A percentile compares a stretch with the other conserved stretches of the same genome.
phyloP scores from a whole-genome alignment of 2,888 invertebrate species.

The Agonopterix heracliana region DNA sequence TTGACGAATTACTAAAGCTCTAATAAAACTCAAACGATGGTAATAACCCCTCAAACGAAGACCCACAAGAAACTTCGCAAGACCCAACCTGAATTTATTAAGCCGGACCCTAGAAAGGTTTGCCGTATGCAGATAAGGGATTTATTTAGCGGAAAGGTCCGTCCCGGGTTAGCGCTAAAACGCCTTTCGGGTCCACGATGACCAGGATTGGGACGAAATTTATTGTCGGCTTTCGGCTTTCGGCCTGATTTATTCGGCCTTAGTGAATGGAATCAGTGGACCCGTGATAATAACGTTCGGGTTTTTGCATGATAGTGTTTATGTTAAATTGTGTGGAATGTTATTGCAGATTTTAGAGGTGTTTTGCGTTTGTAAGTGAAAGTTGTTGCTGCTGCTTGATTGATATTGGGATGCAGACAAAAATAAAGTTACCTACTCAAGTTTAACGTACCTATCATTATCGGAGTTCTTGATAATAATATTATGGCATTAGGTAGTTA shows the following conservation, averaged over 20 bases:
- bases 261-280: constrained; percentile 14
- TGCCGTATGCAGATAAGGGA: constrained; percentile 77
- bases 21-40: not conserved
- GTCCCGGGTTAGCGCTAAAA: constrained; percentile 68
- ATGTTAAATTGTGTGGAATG: constrained; percentile 1
- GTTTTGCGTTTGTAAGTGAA: not conserved
- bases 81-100: constrained; percentile 76
- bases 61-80: constrained; percentile 55
- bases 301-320: constrained; percentile 11
- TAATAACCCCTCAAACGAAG: constrained; percentile 37
- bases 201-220: constrained; percentile 72
- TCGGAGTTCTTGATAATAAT: no score
- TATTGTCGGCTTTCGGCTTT: constrained; percentile 69
- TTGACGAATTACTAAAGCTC: no score
- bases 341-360: not conserved
- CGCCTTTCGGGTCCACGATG: constrained; percentile 69
- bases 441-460: no score
- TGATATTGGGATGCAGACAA: no score
- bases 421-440: no score
- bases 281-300: constrained; percentile 8
- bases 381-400: not conserved
- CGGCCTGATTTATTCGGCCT: constrained; percentile 67
- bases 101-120: constrained; percentile 76
- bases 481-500: no score
- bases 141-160: constrained; percentile 77